Conservation (phyloP, 2,888 invertebrate species). For the Eristalis arbustorum region DNA sequence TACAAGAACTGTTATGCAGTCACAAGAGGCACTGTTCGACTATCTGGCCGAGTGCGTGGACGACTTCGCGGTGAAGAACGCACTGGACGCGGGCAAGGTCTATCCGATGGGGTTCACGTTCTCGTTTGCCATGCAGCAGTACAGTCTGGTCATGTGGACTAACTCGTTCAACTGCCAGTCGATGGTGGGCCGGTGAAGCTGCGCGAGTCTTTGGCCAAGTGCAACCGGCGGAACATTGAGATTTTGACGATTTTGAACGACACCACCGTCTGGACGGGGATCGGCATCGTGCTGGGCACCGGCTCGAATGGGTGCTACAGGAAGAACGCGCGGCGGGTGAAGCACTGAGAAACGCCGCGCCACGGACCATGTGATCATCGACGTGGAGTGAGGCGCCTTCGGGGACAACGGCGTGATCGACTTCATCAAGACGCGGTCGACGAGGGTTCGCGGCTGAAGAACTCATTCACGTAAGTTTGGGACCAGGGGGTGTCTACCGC, state of each 20-base stretch:
- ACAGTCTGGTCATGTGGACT: conserved; percentile 90
- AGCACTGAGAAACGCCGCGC: conserved; percentile 85
- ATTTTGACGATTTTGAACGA: conserved; percentile 90
- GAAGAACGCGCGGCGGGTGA: conserved; percentile 86
- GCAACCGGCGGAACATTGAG: conserved; percentile 82
- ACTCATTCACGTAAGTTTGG: conserved; percentile 68
- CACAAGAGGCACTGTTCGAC: conserved; percentile 86
- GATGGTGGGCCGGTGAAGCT: conserved; percentile 86
- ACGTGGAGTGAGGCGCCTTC: conserved; percentile 92
- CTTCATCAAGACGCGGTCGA: conserved; percentile 89
- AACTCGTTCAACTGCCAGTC: conserved; percentile 90
- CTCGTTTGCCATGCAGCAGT: conserved; percentile 91
- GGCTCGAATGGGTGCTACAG: conserved; percentile 91
- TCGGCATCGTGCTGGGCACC: conserved; percentile 90
- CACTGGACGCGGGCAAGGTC: conserved; percentile 36
- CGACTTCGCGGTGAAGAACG: conserved; percentile 84
- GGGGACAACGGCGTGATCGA: conserved; percentile 89
- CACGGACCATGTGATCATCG: conserved; percentile 86
- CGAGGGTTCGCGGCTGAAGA: conserved; percentile 83
- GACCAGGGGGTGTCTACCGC: neutral
- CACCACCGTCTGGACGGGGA: conserved; percentile 83
- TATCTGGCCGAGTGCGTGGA: conserved; percentile 88
- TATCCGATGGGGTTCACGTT: conserved; percentile 90
- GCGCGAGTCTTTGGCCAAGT: conserved; percentile 83
- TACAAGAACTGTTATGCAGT: no score